Evolutionary conservation across 2,888 invertebrate genomes (phyloP).

Genomic region (Drosophila parthenogenetica): DNA sequence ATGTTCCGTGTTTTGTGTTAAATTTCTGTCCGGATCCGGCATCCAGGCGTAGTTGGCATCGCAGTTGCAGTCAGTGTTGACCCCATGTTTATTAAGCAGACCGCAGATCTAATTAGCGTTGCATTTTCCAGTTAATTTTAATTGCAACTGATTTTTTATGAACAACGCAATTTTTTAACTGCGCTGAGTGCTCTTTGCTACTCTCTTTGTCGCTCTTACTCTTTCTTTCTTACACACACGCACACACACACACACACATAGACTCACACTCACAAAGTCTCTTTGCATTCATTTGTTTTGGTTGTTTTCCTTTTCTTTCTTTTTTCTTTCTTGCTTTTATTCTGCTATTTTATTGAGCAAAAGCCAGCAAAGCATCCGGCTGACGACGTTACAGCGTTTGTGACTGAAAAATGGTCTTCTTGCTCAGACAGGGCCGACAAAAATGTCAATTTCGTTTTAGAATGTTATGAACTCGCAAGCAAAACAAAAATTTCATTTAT

Average conservation of each 20-base stretch:
- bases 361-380: conserved; percentile 70
- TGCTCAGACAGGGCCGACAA: conserved; percentile 47
- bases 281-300: conserved; percentile 45
- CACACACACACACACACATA: neutral
- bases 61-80: neutral
- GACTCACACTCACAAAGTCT: conserved; percentile 6
- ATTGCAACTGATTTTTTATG: conserved; percentile 74
- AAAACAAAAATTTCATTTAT: too few species aligned
- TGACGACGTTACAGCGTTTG: conserved; percentile 39
- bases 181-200: conserved; percentile 33
- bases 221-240: conserved; percentile 1
- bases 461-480: too few species aligned
- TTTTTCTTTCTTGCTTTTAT: conserved; percentile 35
- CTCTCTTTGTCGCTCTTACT: conserved; percentile 12
- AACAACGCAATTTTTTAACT: conserved; percentile 70
- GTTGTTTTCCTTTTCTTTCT: conserved; percentile 40
- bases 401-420: conserved; percentile 45
- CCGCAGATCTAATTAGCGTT: conserved; percentile 72
- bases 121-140: conserved; percentile 76
- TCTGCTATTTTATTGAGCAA: conserved; percentile 53
- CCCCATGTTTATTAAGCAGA: conserved; percentile 29
- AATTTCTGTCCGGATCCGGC: neutral
- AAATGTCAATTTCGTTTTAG: conserved; percentile 19
- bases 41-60: conserved; percentile 1
- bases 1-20: conserved; percentile 7